Evolutionary conservation across 2,113 vertebrate species (phyloP), one percentile per base, ranked within the genome.

Genomic region (Oncorhynchus nerka): DNA sequence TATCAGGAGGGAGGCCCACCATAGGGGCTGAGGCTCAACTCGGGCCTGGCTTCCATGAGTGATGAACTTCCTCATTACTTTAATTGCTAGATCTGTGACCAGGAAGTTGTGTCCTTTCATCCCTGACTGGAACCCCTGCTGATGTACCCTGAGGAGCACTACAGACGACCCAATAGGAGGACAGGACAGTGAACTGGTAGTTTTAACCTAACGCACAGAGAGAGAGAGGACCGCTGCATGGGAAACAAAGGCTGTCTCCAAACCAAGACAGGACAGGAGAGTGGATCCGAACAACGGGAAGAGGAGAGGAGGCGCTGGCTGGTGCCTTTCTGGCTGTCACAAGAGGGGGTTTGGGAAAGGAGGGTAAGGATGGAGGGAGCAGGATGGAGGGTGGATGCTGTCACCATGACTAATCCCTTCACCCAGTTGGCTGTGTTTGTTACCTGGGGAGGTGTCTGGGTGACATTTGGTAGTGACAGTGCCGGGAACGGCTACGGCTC

Each of bases 401-500:
- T 90, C 88, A 90, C 82, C 77, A 85, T 84, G 87, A 92, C 91
- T 91, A 91, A 92, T 85, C 81, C 88, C 83, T 71, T 75, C 68
- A 48, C 51, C 68, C 22, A 61, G n/a, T n/a, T n/a, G n/a, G n/a
- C 30, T 20, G 30, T 20, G 45, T 39, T 73, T 48, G 81, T 75
- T 92, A 90, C 87, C 90, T 89, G 86, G 92, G 90, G 87, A 92
- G 88, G 92, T 89, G 91, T 87, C 90, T 91, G 90, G 87, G 88
- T 90, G 87, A 90, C 92, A 91, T 76, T 91, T 86, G 89, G 84
- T 85, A 88, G 86, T 91, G 92, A 91, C 91, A 91, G 89, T 83
- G 88, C 75, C 85, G 80, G 89, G 87, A 88, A 89, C 81, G 85
- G 71, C 80, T 85, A 76, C 83, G 83, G 39, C 68, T 48, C 34